Percentiles rank a stretch among this genome's conserved stretches.
Conservation (phyloP, 2,888 invertebrate genomes). For the Hyposoter dolosus region DNA sequence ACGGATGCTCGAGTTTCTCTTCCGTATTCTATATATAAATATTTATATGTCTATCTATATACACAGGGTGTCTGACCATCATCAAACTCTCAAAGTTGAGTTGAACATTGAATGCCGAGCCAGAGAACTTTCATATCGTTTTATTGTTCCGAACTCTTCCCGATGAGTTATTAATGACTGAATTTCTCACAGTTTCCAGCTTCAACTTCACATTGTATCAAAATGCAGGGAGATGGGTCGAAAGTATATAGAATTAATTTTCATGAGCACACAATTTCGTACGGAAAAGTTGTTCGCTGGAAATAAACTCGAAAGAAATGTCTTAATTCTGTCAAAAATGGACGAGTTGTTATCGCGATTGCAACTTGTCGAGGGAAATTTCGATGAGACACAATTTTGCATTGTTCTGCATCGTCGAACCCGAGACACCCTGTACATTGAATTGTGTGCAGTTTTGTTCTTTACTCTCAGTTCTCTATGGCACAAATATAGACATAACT, state of each 20-base stretch:
- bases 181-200: not conserved
- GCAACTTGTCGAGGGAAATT: not conserved
- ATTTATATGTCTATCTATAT: not conserved
- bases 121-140: not conserved
- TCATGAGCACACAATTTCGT: not conserved
- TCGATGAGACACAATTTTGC: not conserved
- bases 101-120: not conserved
- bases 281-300: not conserved
- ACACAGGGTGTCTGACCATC: not conserved
- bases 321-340: not conserved
- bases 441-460: not conserved
- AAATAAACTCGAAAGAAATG: not conserved
- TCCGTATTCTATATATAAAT: not conserved
- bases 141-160: not conserved
- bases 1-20: constrained; percentile 67
- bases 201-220: not conserved
- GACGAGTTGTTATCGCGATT: not conserved
- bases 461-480: not conserved
- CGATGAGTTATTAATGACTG: not conserved
- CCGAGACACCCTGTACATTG: not conserved
- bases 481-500: constrained; percentile 7
- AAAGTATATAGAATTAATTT: not conserved
- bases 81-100: not conserved
- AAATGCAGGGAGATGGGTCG: not conserved
- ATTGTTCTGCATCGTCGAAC: not conserved